Base-by-base conservation (phyloP, 2,113 vertebrate species). In the Caracal caracal region DNA sequence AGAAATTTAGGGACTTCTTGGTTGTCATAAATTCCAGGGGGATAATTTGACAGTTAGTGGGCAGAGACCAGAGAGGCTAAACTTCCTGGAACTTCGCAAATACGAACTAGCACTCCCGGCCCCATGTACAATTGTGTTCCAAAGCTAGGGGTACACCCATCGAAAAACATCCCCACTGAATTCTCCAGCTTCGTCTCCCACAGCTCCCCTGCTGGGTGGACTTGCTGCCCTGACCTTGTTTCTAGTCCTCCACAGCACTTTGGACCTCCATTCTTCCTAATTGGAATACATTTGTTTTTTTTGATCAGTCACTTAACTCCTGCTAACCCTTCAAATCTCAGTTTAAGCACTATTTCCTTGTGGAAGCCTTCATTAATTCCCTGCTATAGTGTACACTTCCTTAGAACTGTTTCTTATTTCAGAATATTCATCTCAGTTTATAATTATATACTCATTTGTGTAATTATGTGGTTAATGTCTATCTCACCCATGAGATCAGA, bases 381-480 rank as follows among this genome's bases (percentile, higher is more conserved):
- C 78, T 30, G 4, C 33, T 95, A 76, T 16, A 83, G 10, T 73
- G 65, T 89, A 56, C 0, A 79, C 16, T 86, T 96, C 73, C 79
- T 93, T 83, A 88, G 51, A 90, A 83, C 79, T 94, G 73, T 68
- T 79, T 47, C 35, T 96, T 86, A 11, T 40, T 95, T 92, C 47
- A 80, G 4, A 79, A 10, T 86, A 93, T 95, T 93, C 88, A 87
- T 70, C 73, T 93, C 47, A 73, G 28, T 66, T 94, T 95, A 79
- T 68, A 94, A 96, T 88, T 61, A 56, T 82, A 70, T 86, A 75
- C 28, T 86, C 19, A 59, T 63, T 94, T 83, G 15, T 94, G 40
- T 49, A 89, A 96, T 96, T 89, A 89, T 86, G 92, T 96, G 35
- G 96, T 95, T 95, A 89, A 86, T 89, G 35, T 83, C 68, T 92